Evolutionary conservation across 2,113 vertebrate genomes (phyloP).

Genomic region (Platycercus adscitus): DNA sequence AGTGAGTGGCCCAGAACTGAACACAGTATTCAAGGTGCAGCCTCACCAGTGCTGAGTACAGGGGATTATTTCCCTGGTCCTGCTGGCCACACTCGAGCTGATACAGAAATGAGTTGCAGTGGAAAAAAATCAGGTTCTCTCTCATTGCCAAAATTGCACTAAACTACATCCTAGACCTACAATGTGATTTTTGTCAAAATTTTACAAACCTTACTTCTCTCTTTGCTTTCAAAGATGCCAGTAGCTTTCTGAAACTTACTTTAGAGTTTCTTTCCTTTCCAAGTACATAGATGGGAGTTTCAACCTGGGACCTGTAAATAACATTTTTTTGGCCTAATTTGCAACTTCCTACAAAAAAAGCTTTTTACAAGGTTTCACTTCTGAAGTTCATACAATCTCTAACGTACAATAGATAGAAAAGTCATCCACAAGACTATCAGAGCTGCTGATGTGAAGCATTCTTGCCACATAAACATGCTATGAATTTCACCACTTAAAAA

Average conservation of each 20-base stretch:
- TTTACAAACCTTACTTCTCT: not conserved
- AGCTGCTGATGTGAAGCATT: not conserved
- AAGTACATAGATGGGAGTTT: not conserved
- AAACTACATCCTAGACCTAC: not conserved
- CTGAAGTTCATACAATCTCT: not conserved
- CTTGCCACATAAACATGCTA: not conserved
- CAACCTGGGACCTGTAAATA: not conserved
- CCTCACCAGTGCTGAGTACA: not conserved
- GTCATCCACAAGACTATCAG: not conserved
- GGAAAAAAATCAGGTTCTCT: not conserved
- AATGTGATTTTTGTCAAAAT: not conserved
- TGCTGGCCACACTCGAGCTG: not conserved
- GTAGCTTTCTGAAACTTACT: not conserved
- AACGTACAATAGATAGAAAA: not conserved
- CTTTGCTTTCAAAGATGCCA: not conserved
- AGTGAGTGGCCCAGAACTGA: not conserved
- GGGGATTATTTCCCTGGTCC: not conserved
- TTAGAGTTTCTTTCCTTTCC: not conserved
- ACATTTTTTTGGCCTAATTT: not conserved
- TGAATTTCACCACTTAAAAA: not conserved
- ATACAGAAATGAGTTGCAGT: not conserved
- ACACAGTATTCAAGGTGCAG: not conserved
- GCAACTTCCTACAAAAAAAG: not conserved
- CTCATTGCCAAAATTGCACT: not conserved
- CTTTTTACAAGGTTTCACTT: not conserved